A percentile compares a stretch with the other conserved stretches of the same genome.
phyloP scores from a whole-genome alignment of 2,797 vertebrate species.

The Uromys caudimaculatus region DNA sequence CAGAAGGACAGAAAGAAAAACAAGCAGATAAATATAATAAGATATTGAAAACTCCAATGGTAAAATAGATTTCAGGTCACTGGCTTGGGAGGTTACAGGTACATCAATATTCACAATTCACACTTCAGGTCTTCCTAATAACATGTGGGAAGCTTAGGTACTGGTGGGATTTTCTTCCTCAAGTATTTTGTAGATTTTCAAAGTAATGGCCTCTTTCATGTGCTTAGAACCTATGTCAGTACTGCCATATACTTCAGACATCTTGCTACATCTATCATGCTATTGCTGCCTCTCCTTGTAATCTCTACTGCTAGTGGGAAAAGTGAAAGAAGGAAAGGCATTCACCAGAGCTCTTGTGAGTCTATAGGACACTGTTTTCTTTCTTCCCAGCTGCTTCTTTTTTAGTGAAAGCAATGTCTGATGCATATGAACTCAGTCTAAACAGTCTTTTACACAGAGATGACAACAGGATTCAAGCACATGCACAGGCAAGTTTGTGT shows the following conservation, averaged over 20 bases:
- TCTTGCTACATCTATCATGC: not conserved
- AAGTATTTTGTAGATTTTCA: not conserved
- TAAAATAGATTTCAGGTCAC: not conserved
- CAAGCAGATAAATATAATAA: not conserved
- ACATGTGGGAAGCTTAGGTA: not conserved
- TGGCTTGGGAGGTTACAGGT: not conserved
- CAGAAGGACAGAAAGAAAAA: not conserved
- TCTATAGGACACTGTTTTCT: not conserved
- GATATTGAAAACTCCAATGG: not conserved
- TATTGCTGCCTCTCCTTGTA: not conserved
- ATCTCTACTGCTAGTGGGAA: not conserved
- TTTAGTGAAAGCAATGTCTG: not conserved
- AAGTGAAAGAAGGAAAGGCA: not conserved
- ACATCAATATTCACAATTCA: not conserved
- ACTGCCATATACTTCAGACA: not conserved
- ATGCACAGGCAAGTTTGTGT: not conserved
- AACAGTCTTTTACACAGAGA: not conserved
- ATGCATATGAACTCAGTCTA: not conserved
- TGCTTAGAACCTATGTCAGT: not conserved
- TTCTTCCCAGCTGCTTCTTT: no score
- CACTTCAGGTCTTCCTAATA: not conserved
- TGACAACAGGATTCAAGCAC: not conserved
- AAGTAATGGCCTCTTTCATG: not conserved
- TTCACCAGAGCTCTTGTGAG: not conserved
- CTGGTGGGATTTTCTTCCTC: not conserved